These are phyloP conservation scores for Solea senegalensis DNA, from an alignment of 2,113 vertebrate species.

Conservation along the genomic window DNA sequence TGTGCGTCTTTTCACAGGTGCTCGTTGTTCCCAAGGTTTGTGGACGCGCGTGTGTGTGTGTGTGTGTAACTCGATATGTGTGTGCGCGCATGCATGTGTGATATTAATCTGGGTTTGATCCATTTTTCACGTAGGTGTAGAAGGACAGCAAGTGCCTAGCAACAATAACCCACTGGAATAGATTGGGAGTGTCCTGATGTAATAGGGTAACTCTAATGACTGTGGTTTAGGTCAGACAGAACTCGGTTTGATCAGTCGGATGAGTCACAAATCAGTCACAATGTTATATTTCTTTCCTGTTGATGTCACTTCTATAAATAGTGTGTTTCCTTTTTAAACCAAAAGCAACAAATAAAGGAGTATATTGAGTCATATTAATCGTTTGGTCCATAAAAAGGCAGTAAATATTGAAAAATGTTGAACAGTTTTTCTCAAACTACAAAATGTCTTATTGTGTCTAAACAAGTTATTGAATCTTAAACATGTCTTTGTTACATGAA, in stretches of 20 bases:
- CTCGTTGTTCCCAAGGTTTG: conserved; percentile 46
- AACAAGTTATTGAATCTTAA: no score
- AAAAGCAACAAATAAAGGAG: conserved; percentile 17
- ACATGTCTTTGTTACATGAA: no score
- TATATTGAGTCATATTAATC: neutral
- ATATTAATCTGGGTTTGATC: conserved; percentile 59
- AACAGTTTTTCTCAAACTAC: no score
- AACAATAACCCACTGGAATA: conserved; percentile 32
- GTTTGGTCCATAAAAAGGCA: no score
- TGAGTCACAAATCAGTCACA: conserved; percentile 48
- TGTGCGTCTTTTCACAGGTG: conserved; percentile 69
- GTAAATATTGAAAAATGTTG: no score
- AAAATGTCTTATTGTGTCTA: no score
- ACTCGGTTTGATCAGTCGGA: conserved; percentile 28
- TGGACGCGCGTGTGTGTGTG: neutral
- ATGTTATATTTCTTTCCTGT: conserved; percentile 21
- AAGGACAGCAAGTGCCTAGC: conserved; percentile 45
- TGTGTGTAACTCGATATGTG: neutral
- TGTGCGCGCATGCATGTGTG: conserved; percentile 19
- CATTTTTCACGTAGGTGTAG: conserved; percentile 60
- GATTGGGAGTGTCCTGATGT: conserved; percentile 42
- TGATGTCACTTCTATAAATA: conserved; percentile 29
- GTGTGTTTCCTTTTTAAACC: conserved; percentile 4
- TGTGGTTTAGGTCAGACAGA: conserved; percentile 53
- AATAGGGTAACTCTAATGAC: conserved; percentile 18